These are phyloP conservation scores for Hassar affinis DNA, from an alignment of 2,113 vertebrate genomes.

Conservation along the genomic window DNA sequence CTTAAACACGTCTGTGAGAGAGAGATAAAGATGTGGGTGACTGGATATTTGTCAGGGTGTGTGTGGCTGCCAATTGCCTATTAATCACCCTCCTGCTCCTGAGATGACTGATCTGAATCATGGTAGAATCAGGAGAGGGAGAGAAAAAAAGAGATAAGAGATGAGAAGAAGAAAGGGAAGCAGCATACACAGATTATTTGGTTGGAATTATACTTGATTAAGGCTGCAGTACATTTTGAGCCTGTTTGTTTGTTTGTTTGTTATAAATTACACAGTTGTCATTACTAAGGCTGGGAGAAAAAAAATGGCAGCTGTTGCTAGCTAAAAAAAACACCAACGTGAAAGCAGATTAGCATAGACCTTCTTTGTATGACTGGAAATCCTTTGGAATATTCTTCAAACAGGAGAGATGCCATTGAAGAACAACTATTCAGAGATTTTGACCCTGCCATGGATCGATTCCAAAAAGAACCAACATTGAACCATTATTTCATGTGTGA, in stretches of 20 bases:
- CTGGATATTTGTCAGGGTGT: constrained; percentile 50
- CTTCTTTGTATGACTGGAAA: not conserved
- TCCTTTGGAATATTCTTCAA: not conserved
- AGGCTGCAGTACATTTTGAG: not conserved
- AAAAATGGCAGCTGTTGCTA: not conserved
- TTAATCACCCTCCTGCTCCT: constrained; percentile 50
- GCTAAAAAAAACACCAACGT: not conserved
- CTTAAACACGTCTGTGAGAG: constrained; percentile 44
- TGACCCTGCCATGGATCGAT: not conserved
- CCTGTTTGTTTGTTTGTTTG: not conserved
- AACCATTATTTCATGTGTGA: not conserved
- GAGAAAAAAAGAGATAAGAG: constrained; percentile 1
- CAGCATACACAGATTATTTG: not conserved
- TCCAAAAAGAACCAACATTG: no score
- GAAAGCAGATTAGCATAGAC: not conserved
- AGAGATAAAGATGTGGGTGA: constrained; percentile 54
- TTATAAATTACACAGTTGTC: not conserved
- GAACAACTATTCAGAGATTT: not conserved
- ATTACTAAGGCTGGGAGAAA: not conserved
- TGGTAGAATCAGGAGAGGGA: constrained; percentile 5
- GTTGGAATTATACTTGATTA: not conserved
- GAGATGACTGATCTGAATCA: constrained; percentile 35
- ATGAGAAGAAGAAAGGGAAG: constrained; percentile 35
- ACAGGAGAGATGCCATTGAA: not conserved
- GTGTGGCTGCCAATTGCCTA: constrained; percentile 40